phyloP scores from a whole-genome alignment of 2,113 vertebrate genomes.

The Aramus guarauna region DNA sequence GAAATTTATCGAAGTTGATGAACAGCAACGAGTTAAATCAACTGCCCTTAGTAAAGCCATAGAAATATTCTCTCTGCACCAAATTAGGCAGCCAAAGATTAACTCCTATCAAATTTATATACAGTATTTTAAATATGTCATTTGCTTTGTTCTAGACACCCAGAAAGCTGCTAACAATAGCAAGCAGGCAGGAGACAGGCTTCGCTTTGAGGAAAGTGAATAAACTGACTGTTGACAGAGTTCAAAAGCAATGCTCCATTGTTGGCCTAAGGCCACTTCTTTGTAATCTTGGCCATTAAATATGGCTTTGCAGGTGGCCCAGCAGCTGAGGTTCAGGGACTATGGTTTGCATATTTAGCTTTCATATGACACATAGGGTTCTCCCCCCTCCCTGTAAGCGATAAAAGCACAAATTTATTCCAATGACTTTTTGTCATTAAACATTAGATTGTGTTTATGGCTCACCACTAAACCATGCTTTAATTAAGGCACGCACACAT shows the following conservation, averaged over 20 bases:
- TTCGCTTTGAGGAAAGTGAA: slow-evolving; percentile 77
- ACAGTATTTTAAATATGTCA: slow-evolving; percentile 60
- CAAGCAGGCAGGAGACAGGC: slow-evolving; percentile 64
- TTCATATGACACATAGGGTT: slow-evolving; percentile 60
- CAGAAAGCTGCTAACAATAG: slow-evolving; percentile 75
- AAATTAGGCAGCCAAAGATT: neutral
- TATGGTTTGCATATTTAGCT: slow-evolving; percentile 76
- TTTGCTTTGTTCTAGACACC: slow-evolving; percentile 73
- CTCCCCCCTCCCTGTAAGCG: slow-evolving; percentile 59
- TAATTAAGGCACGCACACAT: slow-evolving; percentile 11
- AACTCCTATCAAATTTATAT: slow-evolving; percentile 54
- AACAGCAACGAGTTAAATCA: neutral
- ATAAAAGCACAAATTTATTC: slow-evolving; percentile 72
- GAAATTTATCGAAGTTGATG: neutral
- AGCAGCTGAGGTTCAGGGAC: slow-evolving; percentile 70
- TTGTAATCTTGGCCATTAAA: slow-evolving; percentile 81
- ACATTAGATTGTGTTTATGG: slow-evolving; percentile 44
- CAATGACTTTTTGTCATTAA: slow-evolving; percentile 69
- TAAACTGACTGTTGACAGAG: slow-evolving; percentile 79
- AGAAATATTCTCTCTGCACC: neutral
- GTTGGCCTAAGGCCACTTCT: slow-evolving; percentile 76
- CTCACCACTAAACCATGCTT: slow-evolving; percentile 24
- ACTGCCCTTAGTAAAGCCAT: neutral
- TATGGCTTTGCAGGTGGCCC: slow-evolving; percentile 79
- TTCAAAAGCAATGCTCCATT: slow-evolving; percentile 76